Evolutionary conservation across 1,140 invertebrate genomes (phyloP).

Genomic region (Neuroterus valhalla): DNA sequence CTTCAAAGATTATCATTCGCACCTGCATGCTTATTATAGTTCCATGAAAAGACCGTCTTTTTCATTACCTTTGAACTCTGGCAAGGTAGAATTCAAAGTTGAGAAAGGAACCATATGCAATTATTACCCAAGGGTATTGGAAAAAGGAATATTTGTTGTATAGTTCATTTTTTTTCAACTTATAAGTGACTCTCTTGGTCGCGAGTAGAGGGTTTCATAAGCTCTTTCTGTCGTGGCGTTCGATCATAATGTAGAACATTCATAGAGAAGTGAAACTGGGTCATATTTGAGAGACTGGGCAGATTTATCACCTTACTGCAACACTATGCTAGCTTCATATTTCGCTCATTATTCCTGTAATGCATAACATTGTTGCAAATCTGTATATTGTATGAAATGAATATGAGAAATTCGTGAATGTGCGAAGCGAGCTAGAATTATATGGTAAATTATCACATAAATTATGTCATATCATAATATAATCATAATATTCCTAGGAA

Average conservation of each 20-base stretch:
- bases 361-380: slow-evolving; percentile 8
- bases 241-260: slow-evolving; percentile 22
- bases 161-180: not conserved
- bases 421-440: too few relatives aligned
- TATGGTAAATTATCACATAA: too few relatives aligned
- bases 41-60: not conserved
- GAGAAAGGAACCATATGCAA: not conserved
- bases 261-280: slow-evolving; percentile 22
- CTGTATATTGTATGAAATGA: too few relatives aligned
- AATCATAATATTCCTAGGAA: too few relatives aligned
- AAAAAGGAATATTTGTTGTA: not conserved
- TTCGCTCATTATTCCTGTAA: slow-evolving; percentile 6
- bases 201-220: not conserved
- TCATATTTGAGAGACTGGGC: slow-evolving; percentile 21
- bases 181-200: not conserved
- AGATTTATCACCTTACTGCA: slow-evolving; percentile 15
- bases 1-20: slow-evolving; percentile 29
- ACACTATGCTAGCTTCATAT: slow-evolving; percentile 9
- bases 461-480: too few relatives aligned
- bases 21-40: slow-evolving; percentile 8
- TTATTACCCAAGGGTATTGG: too few relatives aligned
- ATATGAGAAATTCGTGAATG: too few relatives aligned
- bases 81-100: slow-evolving; percentile 1
- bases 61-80: not conserved
- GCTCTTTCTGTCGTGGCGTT: not conserved